Percentiles rank a stretch among this genome's conserved stretches.
These are phyloP conservation scores for Porites evermanni DNA, from an alignment of 92 coral and sea anemone species.

Conservation along the genomic window DNA sequence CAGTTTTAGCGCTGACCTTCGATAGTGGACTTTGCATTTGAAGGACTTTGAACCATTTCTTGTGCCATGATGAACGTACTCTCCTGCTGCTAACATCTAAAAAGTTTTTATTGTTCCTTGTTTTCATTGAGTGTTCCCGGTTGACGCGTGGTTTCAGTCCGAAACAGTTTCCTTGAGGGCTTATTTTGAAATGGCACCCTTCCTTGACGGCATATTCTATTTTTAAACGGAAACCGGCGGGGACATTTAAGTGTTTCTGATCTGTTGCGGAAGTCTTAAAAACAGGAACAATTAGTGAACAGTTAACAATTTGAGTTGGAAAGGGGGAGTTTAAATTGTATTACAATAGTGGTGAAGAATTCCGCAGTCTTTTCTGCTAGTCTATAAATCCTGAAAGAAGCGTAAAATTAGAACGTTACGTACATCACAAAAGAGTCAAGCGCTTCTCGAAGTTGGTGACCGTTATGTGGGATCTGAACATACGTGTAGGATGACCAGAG, in stretches of 20 bases:
- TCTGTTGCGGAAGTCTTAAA: background rate
- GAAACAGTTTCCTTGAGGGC: background rate
- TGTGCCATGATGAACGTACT: too few species aligned
- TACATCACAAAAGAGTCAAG: too few species aligned
- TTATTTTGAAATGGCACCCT: background rate
- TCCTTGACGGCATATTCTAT: background rate
- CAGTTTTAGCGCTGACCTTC: too few species aligned
- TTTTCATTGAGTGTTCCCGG: too few species aligned
- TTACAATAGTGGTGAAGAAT: background rate
- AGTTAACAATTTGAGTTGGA: background rate
- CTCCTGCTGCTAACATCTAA: too few species aligned
- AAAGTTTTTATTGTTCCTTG: too few species aligned
- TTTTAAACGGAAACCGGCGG: background rate
- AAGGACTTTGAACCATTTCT: too few species aligned
- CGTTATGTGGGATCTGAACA: too few species aligned
- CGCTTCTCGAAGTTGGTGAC: too few species aligned
- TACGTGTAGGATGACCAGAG: too few species aligned
- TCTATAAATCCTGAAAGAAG: background rate
- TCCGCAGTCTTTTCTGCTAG: background rate
- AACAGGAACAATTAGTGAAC: background rate
- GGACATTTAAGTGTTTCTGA: background rate
- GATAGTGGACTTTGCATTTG: too few species aligned
- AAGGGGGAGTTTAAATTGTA: background rate
- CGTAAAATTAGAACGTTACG: background rate
- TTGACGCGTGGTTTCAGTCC: too few species aligned